Evolutionary conservation across 1,140 invertebrate genomes (phyloP), one percentile per base, ranked within the genome.

Genomic region (Lerema accius): DNA sequence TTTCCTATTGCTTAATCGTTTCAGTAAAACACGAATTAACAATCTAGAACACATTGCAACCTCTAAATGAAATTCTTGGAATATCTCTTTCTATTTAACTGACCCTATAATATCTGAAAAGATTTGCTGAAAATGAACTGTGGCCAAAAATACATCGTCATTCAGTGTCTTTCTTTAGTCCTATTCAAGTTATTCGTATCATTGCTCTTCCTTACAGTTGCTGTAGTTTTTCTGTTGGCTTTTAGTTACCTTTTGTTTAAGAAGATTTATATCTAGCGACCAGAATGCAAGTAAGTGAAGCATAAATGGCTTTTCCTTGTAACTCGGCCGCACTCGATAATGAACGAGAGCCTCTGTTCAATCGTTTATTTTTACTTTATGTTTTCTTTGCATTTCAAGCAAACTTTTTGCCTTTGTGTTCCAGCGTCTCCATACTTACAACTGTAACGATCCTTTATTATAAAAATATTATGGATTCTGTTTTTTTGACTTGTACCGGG

Each of bases 281-380:
- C 15, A 39, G 32, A 17, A 11, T 19, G 35, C 35, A n/a, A 14
- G 9, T 17, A n/a, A 17, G 32, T 11, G 17, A 10, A 7, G 49
- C 14, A 39, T 51, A 51, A 51, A 51, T 51, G 49, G 49, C 49
- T 51, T 51, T 51, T 51, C 48, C 48, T n/a, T 50, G 48, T 50
- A 50, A 3, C 14, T 15, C 9, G 14, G 48, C 26, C 26, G 48
- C 48, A 19, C 48, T 50, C 13, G 19, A 4, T 28, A 14, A 35
- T 14, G 48, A 17, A 50, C 26, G 15, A 50, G 48, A 35, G 28
- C 13, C 48, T 50, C 48, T 35, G 3, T 39, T 37, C 11, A 35
- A 16, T 9, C 10, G 0, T 23, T 23, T 23, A 2, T 32, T 19
- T 51, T 51, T 51, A 10, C 35, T 51, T 51, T 6, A 0, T 51